Evolutionary conservation across 2,113 vertebrate species (phyloP).

Genomic region (Macquaria australasica): DNA sequence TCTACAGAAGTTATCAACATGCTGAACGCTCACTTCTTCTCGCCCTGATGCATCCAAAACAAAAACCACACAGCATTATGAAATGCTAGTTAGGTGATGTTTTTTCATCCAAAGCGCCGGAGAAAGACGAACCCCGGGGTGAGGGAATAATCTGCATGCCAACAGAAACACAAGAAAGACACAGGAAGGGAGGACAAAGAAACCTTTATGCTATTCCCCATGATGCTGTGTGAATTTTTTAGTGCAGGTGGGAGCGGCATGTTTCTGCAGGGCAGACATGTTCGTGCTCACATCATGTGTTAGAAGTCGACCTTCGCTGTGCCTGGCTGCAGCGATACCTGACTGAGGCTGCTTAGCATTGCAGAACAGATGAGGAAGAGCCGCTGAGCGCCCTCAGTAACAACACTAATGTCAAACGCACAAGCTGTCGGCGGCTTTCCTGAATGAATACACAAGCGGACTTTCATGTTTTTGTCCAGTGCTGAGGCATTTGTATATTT

Average conservation of each 20-base stretch:
- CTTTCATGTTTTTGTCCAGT: not conserved
- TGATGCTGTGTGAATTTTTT: conserved; percentile 9
- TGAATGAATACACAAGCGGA: not conserved
- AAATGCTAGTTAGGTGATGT: conserved; percentile 7
- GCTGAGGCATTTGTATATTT: too few relatives aligned
- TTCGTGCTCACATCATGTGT: conserved; percentile 20
- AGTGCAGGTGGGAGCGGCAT: not conserved
- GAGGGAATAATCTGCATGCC: conserved; percentile 22
- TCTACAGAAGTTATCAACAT: conserved; percentile 19
- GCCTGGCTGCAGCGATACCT: not conserved
- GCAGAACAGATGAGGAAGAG: conserved; percentile 15
- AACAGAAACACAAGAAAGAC: conserved; percentile 1
- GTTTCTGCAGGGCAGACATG: conserved; percentile 38
- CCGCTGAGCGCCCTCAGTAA: conserved; percentile 12
- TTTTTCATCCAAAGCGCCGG: conserved; percentile 1
- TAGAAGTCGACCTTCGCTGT: conserved; percentile 28
- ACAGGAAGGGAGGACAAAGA: not conserved
- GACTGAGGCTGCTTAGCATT: conserved; percentile 18
- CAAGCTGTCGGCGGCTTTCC: not conserved
- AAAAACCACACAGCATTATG: not conserved
- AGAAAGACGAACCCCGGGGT: conserved; percentile 6
- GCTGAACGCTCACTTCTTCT: not conserved
- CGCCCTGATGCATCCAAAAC: not conserved
- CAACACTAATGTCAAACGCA: conserved; percentile 11
- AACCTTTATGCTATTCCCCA: not conserved